Base-by-base conservation (phyloP, 2,888 invertebrate species). In the Amphimallon solstitiale region DNA sequence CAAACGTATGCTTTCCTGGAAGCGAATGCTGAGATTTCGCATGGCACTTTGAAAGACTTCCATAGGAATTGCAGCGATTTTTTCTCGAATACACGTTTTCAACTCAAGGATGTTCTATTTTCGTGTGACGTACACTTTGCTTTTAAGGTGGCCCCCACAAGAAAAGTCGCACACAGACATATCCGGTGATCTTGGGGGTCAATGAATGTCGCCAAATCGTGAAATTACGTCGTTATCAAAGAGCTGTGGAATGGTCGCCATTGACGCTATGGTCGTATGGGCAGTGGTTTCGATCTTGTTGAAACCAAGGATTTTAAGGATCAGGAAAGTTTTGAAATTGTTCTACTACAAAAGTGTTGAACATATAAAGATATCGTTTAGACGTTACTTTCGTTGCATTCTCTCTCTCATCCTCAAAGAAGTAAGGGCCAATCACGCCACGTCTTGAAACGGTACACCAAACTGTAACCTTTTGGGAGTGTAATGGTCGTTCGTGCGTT, bases 351-450 rank as follows among this genome's bases (percentile, higher is more conserved):
- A 43, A 43, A 43, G 2, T 43, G 10, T 43, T 1, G 43, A 43
- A 1, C 43, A 43, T 43, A 43, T 43, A 1, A 12, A 43, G 12
- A 43, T 43, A 14, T 43, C 43, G 43, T n/a, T 43, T 14, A 12
- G 14, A 43, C 43, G 14, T 43, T 14, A 14, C 43, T 43, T 2
- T 12, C 43, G 5, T 43, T 43, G 38, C 38, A 38, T 38, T 10
- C 4, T 38, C 38, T 48, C 14, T 67, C 23, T 38, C 68, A 68
- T 72, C 70, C 67, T 66, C 14, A 4, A 72, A 71, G 71, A 71
- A 75, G 73, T 48, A 73, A 54, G 75, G 74, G 21, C 66, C 70
- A 23, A 69, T 68, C 17, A 60, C 56, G 9, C 38, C 14, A 12
- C 43, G 43, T 2, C 12, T 12, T 46, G 46, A 46, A 10, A 19